Percentiles rank a stretch among this genome's conserved stretches.
Evolutionary conservation across 92 coral and sea anemone genomes (phyloP).

Genomic region (Muricea muricata): DNA sequence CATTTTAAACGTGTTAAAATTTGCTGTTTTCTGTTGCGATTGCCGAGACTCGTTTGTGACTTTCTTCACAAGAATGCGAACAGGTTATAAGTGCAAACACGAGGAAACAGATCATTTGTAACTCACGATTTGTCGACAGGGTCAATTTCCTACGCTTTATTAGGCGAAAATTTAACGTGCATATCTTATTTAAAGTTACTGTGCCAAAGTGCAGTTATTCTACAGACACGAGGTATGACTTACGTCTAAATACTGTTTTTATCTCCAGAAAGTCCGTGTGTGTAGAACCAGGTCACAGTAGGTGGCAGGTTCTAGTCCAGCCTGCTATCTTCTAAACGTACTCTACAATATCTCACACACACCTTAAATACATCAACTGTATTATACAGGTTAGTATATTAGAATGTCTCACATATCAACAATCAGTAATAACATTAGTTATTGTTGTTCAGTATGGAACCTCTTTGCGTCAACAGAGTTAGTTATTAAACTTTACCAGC

Average conservation of each 20-base stretch:
- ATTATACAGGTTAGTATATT: background rate
- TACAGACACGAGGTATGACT: background rate
- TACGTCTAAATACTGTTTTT: background rate
- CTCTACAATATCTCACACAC: background rate
- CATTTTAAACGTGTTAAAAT: background rate
- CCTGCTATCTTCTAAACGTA: background rate
- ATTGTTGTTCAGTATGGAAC: background rate
- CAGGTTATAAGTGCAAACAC: no score
- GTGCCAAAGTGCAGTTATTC: background rate
- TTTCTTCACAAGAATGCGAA: background rate
- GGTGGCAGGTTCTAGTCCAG: slow-evolving; percentile 21
- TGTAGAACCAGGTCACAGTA: background rate
- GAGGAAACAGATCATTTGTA: no score
- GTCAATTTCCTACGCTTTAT: no score
- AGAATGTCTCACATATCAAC: background rate
- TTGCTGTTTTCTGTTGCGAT: no score
- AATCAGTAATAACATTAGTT: background rate
- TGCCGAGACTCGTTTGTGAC: background rate
- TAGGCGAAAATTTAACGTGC: background rate
- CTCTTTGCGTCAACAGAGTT: background rate
- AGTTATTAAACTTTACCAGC: no score
- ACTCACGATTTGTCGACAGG: no score
- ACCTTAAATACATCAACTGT: background rate
- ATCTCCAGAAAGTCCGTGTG: background rate
- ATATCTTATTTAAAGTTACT: background rate